Base-by-base conservation (phyloP, 2,797 vertebrate species). In the Pangasius krempfi region DNA sequence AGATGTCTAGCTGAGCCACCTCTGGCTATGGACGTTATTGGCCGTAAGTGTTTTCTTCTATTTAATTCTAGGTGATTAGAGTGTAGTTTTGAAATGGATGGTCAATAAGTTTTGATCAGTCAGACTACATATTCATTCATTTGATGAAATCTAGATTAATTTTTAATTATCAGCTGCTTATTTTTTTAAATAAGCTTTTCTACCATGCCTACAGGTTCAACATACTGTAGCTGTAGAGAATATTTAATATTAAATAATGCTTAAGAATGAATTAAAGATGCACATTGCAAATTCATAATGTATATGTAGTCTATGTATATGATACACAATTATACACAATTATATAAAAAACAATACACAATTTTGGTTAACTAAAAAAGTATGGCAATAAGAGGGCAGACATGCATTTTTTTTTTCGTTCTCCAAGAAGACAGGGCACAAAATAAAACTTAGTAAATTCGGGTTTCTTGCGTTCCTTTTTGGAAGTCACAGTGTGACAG, bases 1-100 rank as follows among this genome's bases (percentile, higher is more conserved):
- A 91, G 93, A 40, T 97, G 97, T 94, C 90, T 95, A 90, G 92
- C 91, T 30, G 91, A 96, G 5, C 95, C 96, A 1, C 97, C 97
- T 0, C 93, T 96, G 91, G 93, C 97, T n/a, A 91, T 92, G 0
- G 95, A 96, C 18, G 93, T 97, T 87, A 94, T 97, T 81, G 93
- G 82, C 76, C 92, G 97, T 97, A 94, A 96, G 96, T 81, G 70
- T 86, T 56, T 40, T n/a, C 30, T 40, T 12, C 37, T 52, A 52
- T 54, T 30, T 50, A 13, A 76, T 76, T 76, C 44, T n/a, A 76
- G 4, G 22, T 56, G 16, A 54, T 76, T 50, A 47, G 18, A 20
- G 10, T 12, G 64, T 40, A 44, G 70, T 44, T 25, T 73, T 44
- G 3, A 73, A 25, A 44, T 25, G 3, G 70, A 25, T 70, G 27